Conservation (phyloP, 1,140 invertebrate genomes). For the Euglossa dilemma region DNA sequence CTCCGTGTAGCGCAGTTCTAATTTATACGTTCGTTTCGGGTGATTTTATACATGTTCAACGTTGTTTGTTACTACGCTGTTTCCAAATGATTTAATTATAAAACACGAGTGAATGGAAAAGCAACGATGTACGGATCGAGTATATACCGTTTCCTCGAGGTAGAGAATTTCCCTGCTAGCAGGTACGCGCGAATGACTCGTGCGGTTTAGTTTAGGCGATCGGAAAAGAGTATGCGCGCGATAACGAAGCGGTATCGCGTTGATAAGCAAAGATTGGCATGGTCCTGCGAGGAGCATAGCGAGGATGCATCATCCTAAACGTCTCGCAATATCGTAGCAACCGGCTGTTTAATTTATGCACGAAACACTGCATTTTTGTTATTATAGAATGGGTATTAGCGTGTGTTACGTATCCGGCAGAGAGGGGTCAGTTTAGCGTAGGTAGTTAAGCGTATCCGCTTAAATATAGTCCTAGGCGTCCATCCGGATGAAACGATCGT, state of each 20-base stretch:
- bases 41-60: neutral
- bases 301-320: neutral
- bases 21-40: neutral
- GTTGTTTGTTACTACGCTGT: neutral
- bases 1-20: neutral
- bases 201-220: neutral
- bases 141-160: neutral
- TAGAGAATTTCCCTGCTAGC: neutral
- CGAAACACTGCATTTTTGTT: slow-evolving; percentile 31
- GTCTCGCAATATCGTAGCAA: neutral
- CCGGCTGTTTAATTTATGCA: neutral
- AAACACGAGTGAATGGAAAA: neutral
- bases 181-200: neutral
- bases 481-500: slow-evolving; percentile 23
- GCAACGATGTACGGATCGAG: neutral
- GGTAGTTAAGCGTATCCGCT: slow-evolving; percentile 5
- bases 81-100: neutral
- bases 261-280: neutral
- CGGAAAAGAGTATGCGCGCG: too few species aligned
- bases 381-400: neutral
- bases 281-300: neutral
- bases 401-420: neutral
- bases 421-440: slow-evolving; percentile 9
- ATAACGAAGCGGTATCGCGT: neutral
- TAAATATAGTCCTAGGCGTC: slow-evolving; percentile 8